Evolutionary conservation across 2,888 invertebrate species (phyloP).

Genomic region (Epistrophella euchroma): DNA sequence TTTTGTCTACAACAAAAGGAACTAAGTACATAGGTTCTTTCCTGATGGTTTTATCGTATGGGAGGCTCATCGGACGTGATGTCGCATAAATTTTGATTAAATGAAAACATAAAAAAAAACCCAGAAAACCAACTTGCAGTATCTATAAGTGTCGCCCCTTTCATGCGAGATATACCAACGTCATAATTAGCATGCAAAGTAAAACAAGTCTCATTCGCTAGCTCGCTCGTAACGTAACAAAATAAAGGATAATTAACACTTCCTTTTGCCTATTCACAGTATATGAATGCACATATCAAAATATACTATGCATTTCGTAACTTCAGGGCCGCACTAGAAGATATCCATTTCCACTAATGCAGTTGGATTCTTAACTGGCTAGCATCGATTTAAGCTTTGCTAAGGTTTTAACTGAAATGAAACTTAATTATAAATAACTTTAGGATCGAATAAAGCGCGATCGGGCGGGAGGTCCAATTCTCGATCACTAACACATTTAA

Average conservation of each 20-base stretch:
- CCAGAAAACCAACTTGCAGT: neutral
- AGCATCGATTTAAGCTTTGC: too few species aligned
- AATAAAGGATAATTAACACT: slow-evolving; percentile 68
- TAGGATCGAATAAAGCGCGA: too few species aligned
- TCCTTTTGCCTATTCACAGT: slow-evolving; percentile 53
- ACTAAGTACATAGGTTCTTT: neutral
- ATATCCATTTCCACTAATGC: neutral
- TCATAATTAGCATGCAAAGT: slow-evolving; percentile 67
- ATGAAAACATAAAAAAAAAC: slow-evolving; percentile 3
- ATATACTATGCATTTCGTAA: slow-evolving; percentile 30
- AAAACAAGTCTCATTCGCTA: slow-evolving; percentile 20
- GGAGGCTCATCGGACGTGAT: slow-evolving; percentile 54
- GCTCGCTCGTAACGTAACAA: slow-evolving; percentile 21
- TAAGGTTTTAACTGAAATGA: too few species aligned
- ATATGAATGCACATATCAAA: slow-evolving; percentile 44
- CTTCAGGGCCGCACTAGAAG: neutral
- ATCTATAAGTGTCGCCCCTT: slow-evolving; percentile 31
- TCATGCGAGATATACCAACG: slow-evolving; percentile 65
- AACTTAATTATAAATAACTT: too few species aligned
- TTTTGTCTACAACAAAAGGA: slow-evolving; percentile 2
- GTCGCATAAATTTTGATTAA: slow-evolving; percentile 63
- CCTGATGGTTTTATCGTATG: slow-evolving; percentile 17
- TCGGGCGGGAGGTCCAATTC: too few species aligned
- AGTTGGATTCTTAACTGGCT: neutral
- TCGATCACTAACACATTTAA: too few species aligned